Evolutionary conservation across 2,888 invertebrate species (phyloP), one percentile per base, ranked within the genome.

Genomic region (Philereme transversata): DNA sequence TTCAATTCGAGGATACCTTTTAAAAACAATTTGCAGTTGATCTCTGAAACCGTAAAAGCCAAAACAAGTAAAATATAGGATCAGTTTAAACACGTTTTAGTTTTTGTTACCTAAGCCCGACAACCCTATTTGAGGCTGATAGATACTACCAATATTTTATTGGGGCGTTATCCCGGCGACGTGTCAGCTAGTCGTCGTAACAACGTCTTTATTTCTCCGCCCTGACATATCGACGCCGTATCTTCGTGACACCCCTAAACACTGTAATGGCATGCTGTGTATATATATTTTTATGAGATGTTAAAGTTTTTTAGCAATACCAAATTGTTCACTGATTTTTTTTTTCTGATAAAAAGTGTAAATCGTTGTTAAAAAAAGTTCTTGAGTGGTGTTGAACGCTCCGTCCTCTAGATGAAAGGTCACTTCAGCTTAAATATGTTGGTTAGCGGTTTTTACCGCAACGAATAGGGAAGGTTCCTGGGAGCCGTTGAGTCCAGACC

Each of bases 201-300:
- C 51, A 48, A 38, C 55, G 47, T 5, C 44, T 62, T 55, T 62
- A 58, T 62, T 58, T 51, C 10, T 50, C 8, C 56, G 51, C 22
- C 33, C 6, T 22, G 55, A 57, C 54, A 50, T 54, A 46, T 51
- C 51, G 47, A 46, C 11, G 45, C 51, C 52, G 49, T 51, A 58
- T 55, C 54, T 48, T 41, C 44, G 62, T 38, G 54, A 62, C 62
- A 62, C 10, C 58, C 58, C 58, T 60, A 62, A 58, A 44, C 50
- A 54, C 54, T 51, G 46, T 45, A 34, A 54, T 48, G 47, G 34
- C 22, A 10, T 8, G 44, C 33, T 51, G 57, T 51, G 57, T 56
- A 58, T 56, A 22, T 2, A 22, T 22, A 55, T 43, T 47, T 62
- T 59, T 56, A 56, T 49, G 62, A 51, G 33, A 40, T 41, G 45